Percentiles rank a stretch among this genome's conserved stretches.
phyloP scores from a whole-genome alignment of 2,888 invertebrate species.

The Patella pellucida region DNA sequence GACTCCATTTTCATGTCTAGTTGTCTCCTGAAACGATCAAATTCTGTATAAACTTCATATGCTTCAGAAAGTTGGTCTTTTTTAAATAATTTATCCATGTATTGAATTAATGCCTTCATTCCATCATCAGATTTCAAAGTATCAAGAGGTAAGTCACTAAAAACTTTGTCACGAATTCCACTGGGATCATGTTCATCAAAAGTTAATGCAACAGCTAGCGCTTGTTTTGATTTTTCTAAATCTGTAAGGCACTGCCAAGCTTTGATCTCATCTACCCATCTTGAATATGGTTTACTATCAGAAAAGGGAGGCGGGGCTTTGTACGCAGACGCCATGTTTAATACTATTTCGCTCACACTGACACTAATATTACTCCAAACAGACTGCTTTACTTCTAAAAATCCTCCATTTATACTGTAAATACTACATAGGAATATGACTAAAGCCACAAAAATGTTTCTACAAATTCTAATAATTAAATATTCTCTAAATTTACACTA shows the following conservation, averaged over 20 bases:
- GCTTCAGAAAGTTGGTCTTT: not conserved
- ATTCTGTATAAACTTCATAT: not conserved
- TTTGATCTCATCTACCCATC: conserved; percentile 33
- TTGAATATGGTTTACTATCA: conserved; percentile 24
- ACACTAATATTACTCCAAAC: too few relatives aligned
- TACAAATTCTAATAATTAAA: too few relatives aligned
- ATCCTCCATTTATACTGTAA: too few relatives aligned
- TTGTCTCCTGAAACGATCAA: not conserved
- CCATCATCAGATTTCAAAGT: not conserved
- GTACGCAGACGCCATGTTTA: not conserved
- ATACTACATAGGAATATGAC: too few relatives aligned
- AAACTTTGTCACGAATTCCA: conserved; percentile 2
- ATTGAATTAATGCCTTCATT: not conserved
- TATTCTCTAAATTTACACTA: too few relatives aligned
- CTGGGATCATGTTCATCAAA: conserved; percentile 11
- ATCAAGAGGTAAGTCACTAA: not conserved
- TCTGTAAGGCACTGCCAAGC: conserved; percentile 32
- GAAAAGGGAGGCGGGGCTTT: not conserved
- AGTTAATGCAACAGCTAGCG: conserved; percentile 22
- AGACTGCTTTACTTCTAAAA: too few relatives aligned
- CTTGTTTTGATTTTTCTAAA: conserved; percentile 25
- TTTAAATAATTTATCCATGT: not conserved
- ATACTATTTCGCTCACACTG: too few relatives aligned
- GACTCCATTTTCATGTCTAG: not conserved
- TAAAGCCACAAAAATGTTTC: too few relatives aligned